Base-by-base conservation (phyloP, 2,888 invertebrate species). In the Habroteleia sp. region DNA sequence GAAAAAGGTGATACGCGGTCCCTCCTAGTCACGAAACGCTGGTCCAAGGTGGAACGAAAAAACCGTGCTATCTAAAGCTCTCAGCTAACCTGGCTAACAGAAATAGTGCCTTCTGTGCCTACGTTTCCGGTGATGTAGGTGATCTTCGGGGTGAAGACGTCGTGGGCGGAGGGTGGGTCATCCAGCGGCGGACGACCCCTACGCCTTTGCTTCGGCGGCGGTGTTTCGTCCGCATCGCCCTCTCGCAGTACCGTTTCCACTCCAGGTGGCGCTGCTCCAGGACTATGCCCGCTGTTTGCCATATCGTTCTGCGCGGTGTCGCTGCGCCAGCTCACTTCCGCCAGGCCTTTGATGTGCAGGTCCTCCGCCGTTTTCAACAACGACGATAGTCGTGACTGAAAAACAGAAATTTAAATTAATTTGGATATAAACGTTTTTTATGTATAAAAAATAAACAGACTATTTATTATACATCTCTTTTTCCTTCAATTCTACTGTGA, bases 291-390 rank as follows among this genome's bases (percentile, higher is more conserved):
- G 73, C 87, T 85, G 79, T 86, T 85, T 76, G 80, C 76, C 72
- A 87, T 62, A 74, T 85, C 81, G 60, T 87, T 85, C 63, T 86
- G 85, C 35, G 82, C 82, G 13, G 84, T 82, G 66, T 87, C 87
- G 78, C 85, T 88, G 80, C 94, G 93, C 94, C 96, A 96, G 78
- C 96, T 94, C 7, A 96, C 95, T 87, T 97, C 96, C 44, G 96
- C 96, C 52, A 97, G 90, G 0, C 97, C 97, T 89, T 97, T 97
- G 83, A 97, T 96, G 87, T 95, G 93, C 13, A 97, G 91, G 88
- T 96, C 96, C 89, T 97, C 97, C 0, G 97, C 97, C 52, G 97
- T 97, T 90, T 96, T 96, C 83, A 97, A 89, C 69, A 97, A 90
- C 13, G 96, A 95, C 14, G 96, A 94, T 79, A 97, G 89, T 85